phyloP scores from a whole-genome alignment of 1,140 invertebrate genomes.

The Macrostomum lignano region DNA sequence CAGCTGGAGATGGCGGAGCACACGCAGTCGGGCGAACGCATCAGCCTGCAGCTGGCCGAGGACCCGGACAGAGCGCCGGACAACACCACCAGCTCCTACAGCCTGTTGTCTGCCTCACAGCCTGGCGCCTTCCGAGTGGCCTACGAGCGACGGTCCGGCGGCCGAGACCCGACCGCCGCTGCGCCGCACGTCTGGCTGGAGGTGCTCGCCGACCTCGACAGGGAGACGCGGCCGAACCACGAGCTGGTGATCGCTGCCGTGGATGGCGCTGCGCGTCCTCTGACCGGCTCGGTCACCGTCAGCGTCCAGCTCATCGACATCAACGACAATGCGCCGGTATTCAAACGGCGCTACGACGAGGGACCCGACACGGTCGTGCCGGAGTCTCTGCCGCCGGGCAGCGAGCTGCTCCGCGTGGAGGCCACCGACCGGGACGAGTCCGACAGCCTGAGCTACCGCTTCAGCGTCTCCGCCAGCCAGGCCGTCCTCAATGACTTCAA shows the following conservation, averaged over 20 bases:
- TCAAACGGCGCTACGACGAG: background rate
- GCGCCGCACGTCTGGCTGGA: too few species aligned
- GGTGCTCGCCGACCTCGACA: background rate
- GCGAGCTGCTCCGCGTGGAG: background rate
- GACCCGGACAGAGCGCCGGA: background rate
- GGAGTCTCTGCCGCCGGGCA: background rate
- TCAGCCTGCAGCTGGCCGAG: background rate
- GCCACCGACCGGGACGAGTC: conserved; percentile 1
- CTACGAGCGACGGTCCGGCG: background rate
- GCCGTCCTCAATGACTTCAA: background rate
- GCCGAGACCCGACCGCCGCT: too few species aligned
- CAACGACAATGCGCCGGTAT: background rate
- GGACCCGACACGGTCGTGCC: background rate
- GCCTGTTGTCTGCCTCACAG: background rate
- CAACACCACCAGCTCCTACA: background rate
- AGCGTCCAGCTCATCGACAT: background rate
- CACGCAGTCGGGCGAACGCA: background rate
- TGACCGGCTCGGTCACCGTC: background rate
- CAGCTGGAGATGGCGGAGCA: background rate
- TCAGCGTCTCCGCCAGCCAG: background rate
- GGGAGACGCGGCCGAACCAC: background rate
- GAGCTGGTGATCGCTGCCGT: background rate
- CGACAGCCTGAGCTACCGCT: background rate
- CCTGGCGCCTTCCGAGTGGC: background rate
- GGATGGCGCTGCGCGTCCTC: background rate